Evolutionary conservation across 2,888 invertebrate genomes (phyloP).

Genomic region (Sphaerophoria taeniata): DNA sequence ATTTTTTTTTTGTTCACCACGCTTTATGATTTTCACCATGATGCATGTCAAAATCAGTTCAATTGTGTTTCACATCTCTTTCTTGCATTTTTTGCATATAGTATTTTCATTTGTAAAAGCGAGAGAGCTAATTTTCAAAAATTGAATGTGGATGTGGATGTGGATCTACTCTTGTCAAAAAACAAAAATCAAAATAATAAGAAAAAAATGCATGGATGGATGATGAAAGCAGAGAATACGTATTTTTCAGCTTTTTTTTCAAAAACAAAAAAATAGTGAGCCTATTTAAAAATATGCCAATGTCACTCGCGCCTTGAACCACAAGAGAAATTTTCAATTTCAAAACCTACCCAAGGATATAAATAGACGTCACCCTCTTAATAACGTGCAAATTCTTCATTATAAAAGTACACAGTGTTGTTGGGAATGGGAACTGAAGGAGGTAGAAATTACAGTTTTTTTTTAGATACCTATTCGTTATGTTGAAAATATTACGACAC

Average conservation of each 20-base stretch:
- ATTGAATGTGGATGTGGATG: no score
- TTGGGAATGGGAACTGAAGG: constrained; percentile 7
- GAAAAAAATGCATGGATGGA: constrained; percentile 32
- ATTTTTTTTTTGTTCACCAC: constrained; percentile 3
- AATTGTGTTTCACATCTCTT: neutral
- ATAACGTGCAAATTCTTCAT: constrained; percentile 33
- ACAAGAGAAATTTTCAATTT: constrained; percentile 2
- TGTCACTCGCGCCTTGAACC: constrained; percentile 16
- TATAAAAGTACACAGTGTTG: constrained; percentile 23
- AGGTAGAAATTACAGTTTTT: constrained; percentile 44
- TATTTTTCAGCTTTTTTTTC: constrained; percentile 46
- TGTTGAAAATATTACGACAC: constrained; percentile 67
- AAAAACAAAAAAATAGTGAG: constrained; percentile 11
- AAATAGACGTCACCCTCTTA: constrained; percentile 74
- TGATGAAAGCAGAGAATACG: constrained; percentile 48
- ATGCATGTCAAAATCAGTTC: constrained; percentile 34
- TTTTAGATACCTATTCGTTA: constrained; percentile 17
- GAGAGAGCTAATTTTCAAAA: neutral
- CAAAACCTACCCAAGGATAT: constrained; percentile 57
- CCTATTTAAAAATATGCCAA: constrained; percentile 16
- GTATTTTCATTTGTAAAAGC: neutral
- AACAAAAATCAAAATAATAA: no score
- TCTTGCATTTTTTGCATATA: constrained; percentile 7
- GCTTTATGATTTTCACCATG: constrained; percentile 36
- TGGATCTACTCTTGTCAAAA: no score